A percentile compares a stretch with the other conserved stretches of the same genome.
Conservation (phyloP, 2,797 vertebrate species). For the Helostoma temminkii region DNA sequence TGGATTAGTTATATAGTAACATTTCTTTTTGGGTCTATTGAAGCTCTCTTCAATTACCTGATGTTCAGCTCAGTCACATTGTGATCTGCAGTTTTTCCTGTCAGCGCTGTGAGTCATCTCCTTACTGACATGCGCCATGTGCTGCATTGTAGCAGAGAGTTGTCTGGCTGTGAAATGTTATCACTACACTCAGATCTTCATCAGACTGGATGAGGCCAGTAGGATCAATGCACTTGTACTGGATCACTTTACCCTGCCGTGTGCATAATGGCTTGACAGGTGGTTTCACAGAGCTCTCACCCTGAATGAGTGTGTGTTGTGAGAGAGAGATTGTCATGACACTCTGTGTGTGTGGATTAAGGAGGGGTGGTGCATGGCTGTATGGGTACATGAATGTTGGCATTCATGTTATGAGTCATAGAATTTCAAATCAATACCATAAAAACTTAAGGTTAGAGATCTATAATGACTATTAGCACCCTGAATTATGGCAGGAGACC, state of each 20-base stretch:
- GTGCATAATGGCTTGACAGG: conserved; percentile 61
- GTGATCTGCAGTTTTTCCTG: conserved; percentile 38
- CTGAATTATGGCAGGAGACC: background rate
- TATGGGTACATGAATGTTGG: conserved; percentile 12
- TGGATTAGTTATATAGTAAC: conserved; percentile 26
- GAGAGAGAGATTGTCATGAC: too few species aligned
- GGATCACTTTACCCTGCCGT: conserved; percentile 68
- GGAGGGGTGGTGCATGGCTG: background rate
- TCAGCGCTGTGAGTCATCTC: conserved; percentile 11
- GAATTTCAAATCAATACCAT: conserved; percentile 25
- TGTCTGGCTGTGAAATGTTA: conserved; percentile 64
- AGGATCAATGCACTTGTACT: conserved; percentile 70
- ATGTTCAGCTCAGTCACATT: conserved; percentile 47
- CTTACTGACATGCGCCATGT: conserved; percentile 32
- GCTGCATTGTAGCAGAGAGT: conserved; percentile 31
- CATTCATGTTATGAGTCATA: conserved; percentile 8
- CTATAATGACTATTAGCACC: conserved; percentile 9
- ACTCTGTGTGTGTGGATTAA: background rate
- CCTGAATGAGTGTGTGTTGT: conserved; percentile 8
- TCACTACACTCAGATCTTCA: conserved; percentile 62
- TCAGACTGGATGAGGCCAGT: conserved; percentile 60
- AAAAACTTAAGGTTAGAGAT: conserved; percentile 18
- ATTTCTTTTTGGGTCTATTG: conserved; percentile 51
- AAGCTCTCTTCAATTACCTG: conserved; percentile 39
- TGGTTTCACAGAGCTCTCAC: conserved; percentile 48